phyloP scores from a whole-genome alignment of 2,113 vertebrate genomes.

The Centropus unirufus region DNA sequence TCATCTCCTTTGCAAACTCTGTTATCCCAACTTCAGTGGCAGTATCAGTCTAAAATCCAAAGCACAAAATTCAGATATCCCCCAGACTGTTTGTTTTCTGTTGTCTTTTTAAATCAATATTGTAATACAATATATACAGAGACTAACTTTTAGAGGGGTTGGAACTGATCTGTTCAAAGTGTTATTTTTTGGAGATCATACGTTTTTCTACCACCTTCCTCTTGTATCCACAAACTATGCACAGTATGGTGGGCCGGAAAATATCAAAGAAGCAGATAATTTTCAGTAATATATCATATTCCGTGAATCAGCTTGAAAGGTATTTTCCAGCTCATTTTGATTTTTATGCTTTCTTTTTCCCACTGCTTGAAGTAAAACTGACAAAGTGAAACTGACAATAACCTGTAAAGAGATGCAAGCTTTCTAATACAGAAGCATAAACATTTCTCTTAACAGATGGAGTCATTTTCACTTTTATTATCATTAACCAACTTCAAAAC shows the following conservation, averaged over 20 bases:
- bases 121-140: not conserved
- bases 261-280: slow-evolving; percentile 40
- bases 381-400: slow-evolving; percentile 60
- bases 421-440: slow-evolving; percentile 35
- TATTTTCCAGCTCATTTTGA: slow-evolving; percentile 61
- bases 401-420: slow-evolving; percentile 20
- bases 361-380: slow-evolving; percentile 64
- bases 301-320: slow-evolving; percentile 52
- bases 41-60: not conserved
- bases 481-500: slow-evolving; percentile 56
- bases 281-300: slow-evolving; percentile 40
- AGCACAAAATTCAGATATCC: not conserved
- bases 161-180: slow-evolving; percentile 35
- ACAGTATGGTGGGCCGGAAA: slow-evolving; percentile 5
- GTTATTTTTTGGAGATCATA: not conserved
- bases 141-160: not conserved
- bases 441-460: slow-evolving; percentile 63
- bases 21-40: not conserved
- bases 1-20: not conserved
- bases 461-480: slow-evolving; percentile 52
- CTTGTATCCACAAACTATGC: slow-evolving; percentile 1
- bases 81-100: not conserved
- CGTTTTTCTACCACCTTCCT: slow-evolving; percentile 3
- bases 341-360: slow-evolving; percentile 64
- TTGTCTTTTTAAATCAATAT: not conserved